Base-by-base conservation (phyloP, 2,888 invertebrate species). In the Oscheius onirici region DNA sequence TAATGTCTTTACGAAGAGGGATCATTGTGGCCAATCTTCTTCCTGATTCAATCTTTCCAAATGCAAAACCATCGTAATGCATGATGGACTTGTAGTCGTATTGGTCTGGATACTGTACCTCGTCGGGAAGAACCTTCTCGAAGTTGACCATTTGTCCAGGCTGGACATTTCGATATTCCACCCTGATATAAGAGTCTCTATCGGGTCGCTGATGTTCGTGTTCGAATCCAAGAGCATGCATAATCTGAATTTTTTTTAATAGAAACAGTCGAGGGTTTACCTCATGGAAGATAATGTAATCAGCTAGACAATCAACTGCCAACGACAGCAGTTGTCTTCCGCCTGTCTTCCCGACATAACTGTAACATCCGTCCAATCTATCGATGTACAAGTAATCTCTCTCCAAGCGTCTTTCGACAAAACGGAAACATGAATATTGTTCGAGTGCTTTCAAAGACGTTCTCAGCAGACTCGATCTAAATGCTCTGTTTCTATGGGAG, bases 1-100 rank as follows among this genome's bases (percentile, higher is more conserved):
- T 8, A 3, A 83, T 58, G 24, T 75, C 78, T 3, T 57, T 63
- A 73, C 74, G 80, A 11, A 82, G 20, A 17, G 85, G 85, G 28
- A 73, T 74, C 85, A 85, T 85, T n/a, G 85, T 84, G 8, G 78
- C 82, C 70, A 85, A 61, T 40, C 82, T 73, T 3, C 71, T 68
- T 8, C 54, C 24, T 11, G 24, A 17, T 68, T 84, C 83, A 3
- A 76, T 63, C 60, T 67, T 78, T 22, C 85, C 85, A 55, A 85
- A 84, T 13, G 85, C 84, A 44, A 76, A 79, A 11, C 80, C 78
- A 60, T 85, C 84, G 60, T 85, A 85, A 67, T 85, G 84, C 84
- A 84, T 85, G 13, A 84, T 41, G 8, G 85, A 85, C 58, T 79
- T 67, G 67, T 77, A 81, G 40, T 81, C 83, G 52, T 83, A 83